These are phyloP conservation scores for Atethmia centrago DNA, from an alignment of 2,888 invertebrate species.

Conservation along the genomic window DNA sequence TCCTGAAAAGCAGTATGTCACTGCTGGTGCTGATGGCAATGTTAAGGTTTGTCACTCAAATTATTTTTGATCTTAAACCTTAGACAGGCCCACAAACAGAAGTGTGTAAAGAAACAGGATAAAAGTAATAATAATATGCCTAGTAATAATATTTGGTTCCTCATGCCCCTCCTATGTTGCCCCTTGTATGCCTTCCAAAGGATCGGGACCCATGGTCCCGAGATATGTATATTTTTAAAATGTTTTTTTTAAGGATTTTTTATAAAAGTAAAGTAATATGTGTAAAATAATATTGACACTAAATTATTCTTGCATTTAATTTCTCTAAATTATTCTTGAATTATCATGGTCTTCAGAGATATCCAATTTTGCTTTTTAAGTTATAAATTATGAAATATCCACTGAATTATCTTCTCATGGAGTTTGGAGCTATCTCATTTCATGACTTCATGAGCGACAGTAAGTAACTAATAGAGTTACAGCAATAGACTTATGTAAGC, in stretches of 20 bases:
- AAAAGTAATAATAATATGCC: too few relatives aligned
- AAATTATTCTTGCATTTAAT: too few relatives aligned
- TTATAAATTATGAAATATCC: background rate
- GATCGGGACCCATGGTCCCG: too few relatives aligned
- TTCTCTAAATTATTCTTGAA: too few relatives aligned
- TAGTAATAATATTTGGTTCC: too few relatives aligned
- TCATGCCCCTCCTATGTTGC: too few relatives aligned
- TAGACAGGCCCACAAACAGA: background rate
- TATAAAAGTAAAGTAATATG: background rate
- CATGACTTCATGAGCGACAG: background rate
- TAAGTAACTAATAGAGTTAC: too few relatives aligned
- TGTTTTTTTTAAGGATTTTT: background rate
- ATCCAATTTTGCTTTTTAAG: background rate
- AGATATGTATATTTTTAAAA: background rate
- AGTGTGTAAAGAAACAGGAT: background rate
- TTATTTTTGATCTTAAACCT: background rate
- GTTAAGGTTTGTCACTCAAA: constrained; percentile 78
- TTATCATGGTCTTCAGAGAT: background rate
- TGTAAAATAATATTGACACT: background rate
- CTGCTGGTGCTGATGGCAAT: constrained; percentile 86
- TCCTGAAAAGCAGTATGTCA: constrained; percentile 81
- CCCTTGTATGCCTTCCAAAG: too few relatives aligned
- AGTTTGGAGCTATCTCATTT: background rate
- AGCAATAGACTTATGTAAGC: too few relatives aligned
- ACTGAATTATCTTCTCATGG: background rate